Base-by-base conservation (phyloP, 2,888 invertebrate genomes). In the Blastobasis lacticolella region DNA sequence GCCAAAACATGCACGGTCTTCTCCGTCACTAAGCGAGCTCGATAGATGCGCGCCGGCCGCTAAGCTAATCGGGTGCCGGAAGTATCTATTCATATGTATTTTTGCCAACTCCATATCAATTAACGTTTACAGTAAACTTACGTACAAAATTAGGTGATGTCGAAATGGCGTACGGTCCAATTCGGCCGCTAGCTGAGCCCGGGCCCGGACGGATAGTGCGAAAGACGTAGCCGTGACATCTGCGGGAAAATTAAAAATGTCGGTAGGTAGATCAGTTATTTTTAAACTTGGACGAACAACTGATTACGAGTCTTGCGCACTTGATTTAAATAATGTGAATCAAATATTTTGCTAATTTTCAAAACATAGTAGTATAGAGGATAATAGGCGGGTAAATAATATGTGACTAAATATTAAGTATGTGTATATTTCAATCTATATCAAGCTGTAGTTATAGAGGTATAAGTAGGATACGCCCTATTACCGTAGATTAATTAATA, bases 221-320 rank as follows among this genome's bases (percentile, higher is more conserved):
- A 73, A 75, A 78, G 71, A 81, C 71, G 71, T 69, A 65, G 54
- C 64, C 55, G 73, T 76, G 74, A 77, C 81, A 78, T 73, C 74
- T 78, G 73, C 67, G 71, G 66, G 76, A 71, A 67, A 69, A 58
- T 60, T 56, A 60, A 63, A 69, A 62, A 62, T 62, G 71, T 79
- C 78, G 75, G 67, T 59, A 64, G 58, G 68, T 64, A 62, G 67
- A 67, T 66, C 10, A 55, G 69, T 72, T 85, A 84, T 85, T 85
- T 84, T 78, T 82, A 81, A 75, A 74, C 63, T 64, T 51, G 61
- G 61, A 62, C 65, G 69, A 23, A 23, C 3, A 1, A 23, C 23
- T 23, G 23, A 23, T 23, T 23, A 23, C 23, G 23, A 23, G 23
- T 23, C 23, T 23, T 23, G 23, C 23, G 23, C 23, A 23, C 23